phyloP scores from a whole-genome alignment of 2,888 invertebrate genomes.

The Caenorhabditis angaria region DNA sequence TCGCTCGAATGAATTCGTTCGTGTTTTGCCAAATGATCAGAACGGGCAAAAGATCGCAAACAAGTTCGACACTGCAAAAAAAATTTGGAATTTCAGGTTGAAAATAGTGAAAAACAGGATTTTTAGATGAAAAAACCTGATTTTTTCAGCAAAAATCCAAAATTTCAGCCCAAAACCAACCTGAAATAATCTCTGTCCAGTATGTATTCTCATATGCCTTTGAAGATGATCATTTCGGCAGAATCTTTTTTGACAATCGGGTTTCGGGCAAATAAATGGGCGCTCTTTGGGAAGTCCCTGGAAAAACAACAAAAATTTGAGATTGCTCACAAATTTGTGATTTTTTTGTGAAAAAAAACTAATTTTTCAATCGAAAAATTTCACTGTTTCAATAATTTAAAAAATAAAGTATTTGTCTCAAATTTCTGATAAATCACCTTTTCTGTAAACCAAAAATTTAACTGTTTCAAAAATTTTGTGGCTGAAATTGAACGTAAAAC shows the following conservation, averaged over 20 bases:
- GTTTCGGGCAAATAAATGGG: conserved; percentile 31
- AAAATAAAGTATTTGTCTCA: too few species aligned
- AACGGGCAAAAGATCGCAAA: conserved; percentile 36
- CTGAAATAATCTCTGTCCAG: conserved; percentile 35
- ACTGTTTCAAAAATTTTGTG: too few species aligned
- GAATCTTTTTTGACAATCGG: conserved; percentile 28
- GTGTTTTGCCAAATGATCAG: conserved; percentile 44
- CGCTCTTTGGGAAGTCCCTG: conserved; percentile 45
- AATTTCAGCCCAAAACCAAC: too few species aligned
- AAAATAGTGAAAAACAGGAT: too few species aligned
- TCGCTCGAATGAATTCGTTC: conserved; percentile 36
- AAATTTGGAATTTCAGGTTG: neutral
- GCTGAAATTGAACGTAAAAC: too few species aligned
- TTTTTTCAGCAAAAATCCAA: too few species aligned
- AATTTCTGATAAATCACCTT: too few species aligned
- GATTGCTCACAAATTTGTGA: too few species aligned
- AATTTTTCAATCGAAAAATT: too few species aligned
- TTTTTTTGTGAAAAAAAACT: neutral
- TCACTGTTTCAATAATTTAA: too few species aligned
- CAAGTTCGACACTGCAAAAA: conserved; percentile 28
- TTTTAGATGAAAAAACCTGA: too few species aligned
- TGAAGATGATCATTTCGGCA: conserved; percentile 44
- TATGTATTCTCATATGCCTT: conserved; percentile 41
- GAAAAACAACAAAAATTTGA: neutral
- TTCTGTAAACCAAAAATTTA: too few species aligned